A percentile compares a stretch with the other conserved stretches of the same genome.
Conservation (phyloP, 2,888 invertebrate genomes). For the Keiferia lycopersicella region DNA sequence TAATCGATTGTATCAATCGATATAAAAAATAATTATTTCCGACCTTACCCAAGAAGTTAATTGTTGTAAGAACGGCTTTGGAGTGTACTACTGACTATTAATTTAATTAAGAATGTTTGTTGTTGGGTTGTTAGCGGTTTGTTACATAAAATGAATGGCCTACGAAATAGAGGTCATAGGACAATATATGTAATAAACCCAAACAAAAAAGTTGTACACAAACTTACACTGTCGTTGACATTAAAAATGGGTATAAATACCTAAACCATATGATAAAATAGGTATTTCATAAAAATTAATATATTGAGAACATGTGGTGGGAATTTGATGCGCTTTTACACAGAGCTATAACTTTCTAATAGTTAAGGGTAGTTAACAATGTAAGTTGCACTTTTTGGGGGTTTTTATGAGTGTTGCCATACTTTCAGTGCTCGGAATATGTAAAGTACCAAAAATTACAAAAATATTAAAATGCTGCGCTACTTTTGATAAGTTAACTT, state of each 20-base stretch:
- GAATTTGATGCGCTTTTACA: too few relatives aligned
- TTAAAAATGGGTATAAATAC: neutral
- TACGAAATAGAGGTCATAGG: constrained; percentile 47
- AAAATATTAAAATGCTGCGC: too few relatives aligned
- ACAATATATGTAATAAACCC: constrained; percentile 32
- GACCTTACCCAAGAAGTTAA: constrained; percentile 71
- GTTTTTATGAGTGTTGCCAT: too few relatives aligned
- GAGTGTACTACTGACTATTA: constrained; percentile 58
- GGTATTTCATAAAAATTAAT: too few relatives aligned
- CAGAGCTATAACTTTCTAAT: too few relatives aligned
- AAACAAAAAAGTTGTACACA: neutral
- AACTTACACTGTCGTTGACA: neutral
- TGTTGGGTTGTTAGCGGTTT: constrained; percentile 50
- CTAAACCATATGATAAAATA: too few relatives aligned
- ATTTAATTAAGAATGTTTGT: constrained; percentile 59
- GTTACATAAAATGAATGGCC: constrained; percentile 48
- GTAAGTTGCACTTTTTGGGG: too few relatives aligned
- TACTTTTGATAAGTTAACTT: too few relatives aligned
- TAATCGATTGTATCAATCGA: constrained; percentile 68
- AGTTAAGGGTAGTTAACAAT: too few relatives aligned
- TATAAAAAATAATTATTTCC: constrained; percentile 65
- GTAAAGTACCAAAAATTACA: too few relatives aligned
- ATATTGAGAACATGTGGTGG: too few relatives aligned
- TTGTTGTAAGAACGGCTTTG: constrained; percentile 56
- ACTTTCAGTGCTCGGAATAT: too few relatives aligned